Base-by-base conservation (phyloP, 2,888 invertebrate species). In the Zaprionus bogoriensis region DNA sequence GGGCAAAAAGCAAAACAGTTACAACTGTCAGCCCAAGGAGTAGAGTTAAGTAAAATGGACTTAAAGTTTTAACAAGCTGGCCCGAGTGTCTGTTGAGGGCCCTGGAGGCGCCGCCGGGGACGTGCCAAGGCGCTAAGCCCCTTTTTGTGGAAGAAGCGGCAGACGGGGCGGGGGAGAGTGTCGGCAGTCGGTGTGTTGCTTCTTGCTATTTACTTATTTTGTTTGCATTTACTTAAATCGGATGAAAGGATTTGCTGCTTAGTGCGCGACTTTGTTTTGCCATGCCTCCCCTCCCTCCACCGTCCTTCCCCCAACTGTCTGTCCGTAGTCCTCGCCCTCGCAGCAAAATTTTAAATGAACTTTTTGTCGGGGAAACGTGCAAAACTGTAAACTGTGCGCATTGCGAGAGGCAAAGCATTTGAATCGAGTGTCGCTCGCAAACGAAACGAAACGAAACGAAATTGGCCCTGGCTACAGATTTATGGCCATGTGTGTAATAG, bases 221-320 rank as follows among this genome's bases (percentile, higher is more conserved):
- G 81, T 82, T 82, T 82, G 83, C 81, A 82, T 82, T 82, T 82
- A 82, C 81, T 82, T 85, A 82, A 82, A 82, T 82, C 81, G 81
- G 81, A 82, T 82, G 86, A 82, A 85, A 83, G 86, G 81, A 82
- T 82, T 82, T 82, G 86, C 80, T 85, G 83, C 86, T 85, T 83
- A 85, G 83, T 66, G 86, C 77, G 81, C 79, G 80, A 80, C 83
- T 79, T 84, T 78, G 63, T 71, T 63, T 80, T 62, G 60, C 54
- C 30, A 41, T 47, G 46, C 32, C 25, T 46, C 20, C 42, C 28
- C n/a, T 23, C 19, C 14, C 12, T 12, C 7, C 6, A 12, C 25
- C 14, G 0, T 2, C 32, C 19, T 36, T 36, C 12, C 14, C 25
- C 9, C 12, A 39, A 10, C 38, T 28, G 9, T 10, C 14, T 44